Base-by-base conservation (phyloP, 2,888 invertebrate species). In the Oasisia sp. region DNA sequence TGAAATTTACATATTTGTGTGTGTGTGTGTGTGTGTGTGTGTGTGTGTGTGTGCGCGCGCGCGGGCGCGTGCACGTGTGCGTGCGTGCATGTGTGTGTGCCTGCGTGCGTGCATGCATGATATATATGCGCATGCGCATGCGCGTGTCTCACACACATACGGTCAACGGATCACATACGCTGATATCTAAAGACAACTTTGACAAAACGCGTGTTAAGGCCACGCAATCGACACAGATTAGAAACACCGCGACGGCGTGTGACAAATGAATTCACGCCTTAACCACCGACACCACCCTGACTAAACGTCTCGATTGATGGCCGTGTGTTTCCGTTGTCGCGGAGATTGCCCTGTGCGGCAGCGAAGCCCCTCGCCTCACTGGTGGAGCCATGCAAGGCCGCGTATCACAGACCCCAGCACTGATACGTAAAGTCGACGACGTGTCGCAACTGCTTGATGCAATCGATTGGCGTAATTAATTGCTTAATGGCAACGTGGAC, bases 401-500 rank as follows among this genome's bases (percentile, higher is more conserved):
- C 19, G 27, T 27, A 19, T 27, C 74, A 19, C 74, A 74, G 74
- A 27, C 74, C 19, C 27, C 74, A 2, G 74, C 74, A 27, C 27
- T 27, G 74, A 74, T 74, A 74, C 74, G 27, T 74, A 27, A 74
- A 74, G 27, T 74, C 19, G 27, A 27, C 74, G 74, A 74, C 74
- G 74, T 74, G 74, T 74, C 27, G 7, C n/a, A 74, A 74, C 74
- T 74, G 74, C 74, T 19, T 74, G 74, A 74, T 74, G 74, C 74
- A 27, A 74, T 74, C 74, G 74, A 74, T 74, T 74, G 74, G 74
- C 74, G 14, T 74, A 74, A 74, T 74, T 74, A 74, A 74, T 74
- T 74, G 74, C 74, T 27, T 74, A 74, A 74, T 74, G 74, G n/a
- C 5, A 74, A 50, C 50, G 50, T 50, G 50, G 50, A 50, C 50